Base-by-base conservation (phyloP, 1,140 invertebrate species). In the Papilio machaon region DNA sequence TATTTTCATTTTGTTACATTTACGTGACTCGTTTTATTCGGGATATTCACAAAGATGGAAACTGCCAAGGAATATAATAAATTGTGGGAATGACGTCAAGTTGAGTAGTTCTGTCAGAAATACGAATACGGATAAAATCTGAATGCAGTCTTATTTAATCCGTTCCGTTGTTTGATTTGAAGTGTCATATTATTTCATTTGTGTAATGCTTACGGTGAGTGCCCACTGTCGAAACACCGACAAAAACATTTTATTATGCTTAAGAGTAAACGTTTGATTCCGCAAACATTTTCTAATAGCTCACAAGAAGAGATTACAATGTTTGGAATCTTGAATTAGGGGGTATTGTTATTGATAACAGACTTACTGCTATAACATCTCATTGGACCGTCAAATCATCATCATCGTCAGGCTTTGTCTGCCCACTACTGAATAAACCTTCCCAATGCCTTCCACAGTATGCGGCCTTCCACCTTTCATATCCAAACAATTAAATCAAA, bases 11-110 rank as follows among this genome's bases (percentile, higher is more conserved):
- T 64, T 30, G 19, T 64, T 30, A 64, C 60, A 35, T 64, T 64
- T 64, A 64, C 60, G 60, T 64, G 60, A 64, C 60, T 64, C 30
- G 19, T 64, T 64, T 64, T 13, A 13, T 30, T 64, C 9, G 23
- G 60, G 23, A 30, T 64, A 64, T 64, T 58, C 54, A 64, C 2
- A 64, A 30, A 64, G 60, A 64, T 64, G 23, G 11, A 64, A 64
- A 30, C 60, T 30, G 60, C 60, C 60, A 64, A 30, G 60, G 60
- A 64, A 64, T 30, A 64, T 64, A 64, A 64, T 10, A 64, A 64
- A 64, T 64, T 64, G 60, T 64, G 9, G 13, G 60, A 64, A 10
- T 64, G 60, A 10, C 60, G 60, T 64, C 60, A 64, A 64, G 60
- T 64, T 64, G 60, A 30, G 11, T 64, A 30, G 2, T 10, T 64